Conservation (phyloP, 2,113 vertebrate species). For the Acanthisitta chloris region DNA sequence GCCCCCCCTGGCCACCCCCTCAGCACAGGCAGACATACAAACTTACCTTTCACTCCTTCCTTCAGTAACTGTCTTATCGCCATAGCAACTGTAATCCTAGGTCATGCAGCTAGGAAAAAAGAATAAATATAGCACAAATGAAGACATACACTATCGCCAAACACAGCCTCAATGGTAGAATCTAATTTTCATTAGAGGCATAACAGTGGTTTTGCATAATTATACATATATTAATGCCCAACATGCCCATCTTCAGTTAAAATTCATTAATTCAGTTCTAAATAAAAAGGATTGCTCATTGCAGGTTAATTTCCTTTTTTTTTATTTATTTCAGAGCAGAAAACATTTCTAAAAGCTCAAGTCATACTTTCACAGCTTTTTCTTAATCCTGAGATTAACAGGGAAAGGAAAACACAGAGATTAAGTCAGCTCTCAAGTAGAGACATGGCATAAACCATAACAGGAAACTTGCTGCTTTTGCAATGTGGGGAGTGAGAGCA, state of each 20-base stretch:
- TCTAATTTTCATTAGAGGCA: conserved; percentile 67
- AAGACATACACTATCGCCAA: conserved; percentile 48
- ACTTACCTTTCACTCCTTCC: conserved; percentile 63
- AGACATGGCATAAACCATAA: background rate
- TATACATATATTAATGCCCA: conserved; percentile 60
- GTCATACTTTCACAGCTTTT: background rate
- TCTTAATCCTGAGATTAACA: conserved; percentile 51
- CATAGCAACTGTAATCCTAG: conserved; percentile 69
- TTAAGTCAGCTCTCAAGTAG: background rate
- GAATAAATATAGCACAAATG: background rate
- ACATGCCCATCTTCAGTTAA: conserved; percentile 52
- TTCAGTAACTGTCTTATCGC: conserved; percentile 38
- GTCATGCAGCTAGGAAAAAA: conserved; percentile 44
- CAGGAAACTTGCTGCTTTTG: background rate
- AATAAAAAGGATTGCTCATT: conserved; percentile 61
- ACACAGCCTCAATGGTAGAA: conserved; percentile 20
- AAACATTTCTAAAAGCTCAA: conserved; percentile 1
- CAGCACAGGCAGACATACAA: background rate
- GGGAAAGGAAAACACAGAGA: background rate
- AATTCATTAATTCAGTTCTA: conserved; percentile 68
- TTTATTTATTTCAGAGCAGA: background rate
- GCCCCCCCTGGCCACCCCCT: background rate
- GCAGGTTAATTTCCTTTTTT: background rate
- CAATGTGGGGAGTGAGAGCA: background rate
- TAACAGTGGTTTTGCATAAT: conserved; percentile 69